A percentile compares a stretch with the other conserved stretches of the same genome.
Evolutionary conservation across 2,113 vertebrate species (phyloP).

Genomic region (Burhinus bistriatus): DNA sequence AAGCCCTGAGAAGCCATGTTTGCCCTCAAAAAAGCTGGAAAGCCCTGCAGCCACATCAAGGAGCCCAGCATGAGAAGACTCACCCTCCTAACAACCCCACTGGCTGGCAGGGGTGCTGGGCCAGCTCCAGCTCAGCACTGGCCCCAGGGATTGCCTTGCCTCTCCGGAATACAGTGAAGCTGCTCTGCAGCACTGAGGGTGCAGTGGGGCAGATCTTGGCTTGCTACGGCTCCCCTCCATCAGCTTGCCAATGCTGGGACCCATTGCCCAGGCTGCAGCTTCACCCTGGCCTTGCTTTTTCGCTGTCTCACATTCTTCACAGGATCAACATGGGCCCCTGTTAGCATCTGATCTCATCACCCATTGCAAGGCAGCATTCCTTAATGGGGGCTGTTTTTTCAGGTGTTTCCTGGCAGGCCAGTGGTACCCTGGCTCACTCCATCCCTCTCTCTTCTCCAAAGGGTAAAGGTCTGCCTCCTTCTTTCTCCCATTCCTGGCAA

Average conservation of each 20-base stretch:
- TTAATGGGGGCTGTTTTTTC: background rate
- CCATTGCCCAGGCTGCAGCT: background rate
- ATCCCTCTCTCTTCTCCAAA: background rate
- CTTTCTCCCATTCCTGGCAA: background rate
- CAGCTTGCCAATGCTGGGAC: rapidly evolving
- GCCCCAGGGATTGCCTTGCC: background rate
- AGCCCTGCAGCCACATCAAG: background rate
- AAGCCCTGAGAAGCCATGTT: background rate
- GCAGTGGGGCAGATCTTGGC: background rate
- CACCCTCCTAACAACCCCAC: background rate
- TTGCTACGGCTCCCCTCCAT: background rate
- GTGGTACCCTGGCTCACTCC: background rate
- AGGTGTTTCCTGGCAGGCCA: background rate
- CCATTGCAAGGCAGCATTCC: background rate
- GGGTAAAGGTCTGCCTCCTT: background rate
- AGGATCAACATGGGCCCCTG: background rate
- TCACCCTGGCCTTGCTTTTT: background rate
- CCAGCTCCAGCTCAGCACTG: background rate
- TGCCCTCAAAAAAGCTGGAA: background rate
- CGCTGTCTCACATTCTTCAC: background rate
- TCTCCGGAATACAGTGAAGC: rapidly evolving
- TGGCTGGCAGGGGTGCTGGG: background rate
- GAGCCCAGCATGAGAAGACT: background rate
- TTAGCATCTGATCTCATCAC: background rate
- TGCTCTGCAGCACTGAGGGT: background rate